Evolutionary conservation across 1,140 invertebrate genomes (phyloP), one percentile per base, ranked within the genome.

Genomic region (Eulimnadia texana): DNA sequence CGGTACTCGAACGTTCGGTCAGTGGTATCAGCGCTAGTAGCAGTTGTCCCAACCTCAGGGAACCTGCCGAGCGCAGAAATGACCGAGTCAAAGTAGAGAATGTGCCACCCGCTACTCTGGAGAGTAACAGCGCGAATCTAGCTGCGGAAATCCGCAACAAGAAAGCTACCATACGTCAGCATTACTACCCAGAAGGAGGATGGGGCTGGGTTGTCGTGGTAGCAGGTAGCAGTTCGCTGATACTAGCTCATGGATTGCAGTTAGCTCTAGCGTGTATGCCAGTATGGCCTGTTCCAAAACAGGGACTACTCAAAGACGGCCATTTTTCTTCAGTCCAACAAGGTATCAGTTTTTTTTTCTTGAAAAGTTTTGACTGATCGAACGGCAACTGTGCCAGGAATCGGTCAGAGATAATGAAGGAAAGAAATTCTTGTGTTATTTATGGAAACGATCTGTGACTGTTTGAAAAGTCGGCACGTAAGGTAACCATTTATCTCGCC

Each of bases 131-230:
- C n/a, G n/a, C n/a, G n/a, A n/a, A n/a, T n/a, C n/a, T n/a, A n/a
- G n/a, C n/a, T n/a, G n/a, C n/a, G n/a, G n/a, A n/a, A n/a, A n/a
- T 42, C 33, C 6, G 33, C 33, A 42, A 42, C 16, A 42, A 42
- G 33, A 42, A 42, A 42, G 33, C 33, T 42, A 42, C 33, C 33
- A 42, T 42, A 42, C 33, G 85, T 64, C 80, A 86, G 66, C 82
- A 86, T 64, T 85, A 84, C 67, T 86, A 85, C 65, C 83, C 83
- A 0, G 84, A 86, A 68, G 83, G 83, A 16, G 82, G 82, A 0
- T 86, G 84, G 84, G 84, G 84, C 9, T 86, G 83, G 82, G 73
- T 84, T 6, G 77, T 86, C 20, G 69, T 82, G 0, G 68, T 77
- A 1, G 79, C 78, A 27, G 80, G 77, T 19, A 69, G 83, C 2